Base-by-base conservation (phyloP, 2,113 vertebrate genomes). In the Pungitius pungitius region DNA sequence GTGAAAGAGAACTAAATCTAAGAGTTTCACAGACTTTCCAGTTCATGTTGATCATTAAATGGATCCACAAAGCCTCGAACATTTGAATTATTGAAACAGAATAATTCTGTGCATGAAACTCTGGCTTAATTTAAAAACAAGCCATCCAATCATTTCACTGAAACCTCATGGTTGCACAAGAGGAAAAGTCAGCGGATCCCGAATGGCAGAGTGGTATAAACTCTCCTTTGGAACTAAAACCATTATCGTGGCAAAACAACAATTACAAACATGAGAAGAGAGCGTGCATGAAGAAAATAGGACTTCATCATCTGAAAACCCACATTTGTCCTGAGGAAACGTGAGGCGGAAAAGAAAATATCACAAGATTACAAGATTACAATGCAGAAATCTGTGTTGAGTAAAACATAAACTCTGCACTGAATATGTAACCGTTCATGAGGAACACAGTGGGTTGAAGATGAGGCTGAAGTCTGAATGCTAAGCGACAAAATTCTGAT, bases 11-110 rank as follows among this genome's bases (percentile, higher is more conserved):
- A 75, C 55, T 43, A 15, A 42, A 70, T 75, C 49, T 37, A 17
- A 70, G 37, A 27, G 55, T 71, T 75, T 75, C 22, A 43, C 22
- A 67, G 61, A 27, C n/a, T 11, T 51, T 54, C 8, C 66, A 69
- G 47, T 57, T 73, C 27, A 14, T 54, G 26, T n/a, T 52, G 69
- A 67, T 56, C 10, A 20, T 60, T 39, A 52, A 49, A 73, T n/a
- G 30, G 43, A 60, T 64, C 43, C 17, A 61, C 15, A 27, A 58
- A 51, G 40, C 37, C 24, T 42, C 51, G 43, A 40, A 69, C 43
- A 55, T 83, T 7, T 75, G 73, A 22, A 30, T 1, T 42, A 30
- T 54, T 20, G 17, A 65, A 73, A 61, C 5, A 74, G 24, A 40
- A 54, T 35, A 54, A 9, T 42, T 39, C 15, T 26, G 37, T 56